A percentile compares a stretch with the other conserved stretches of the same genome.
Evolutionary conservation across 2,797 vertebrate genomes (phyloP).

Genomic region (Oreortyx pictus): DNA sequence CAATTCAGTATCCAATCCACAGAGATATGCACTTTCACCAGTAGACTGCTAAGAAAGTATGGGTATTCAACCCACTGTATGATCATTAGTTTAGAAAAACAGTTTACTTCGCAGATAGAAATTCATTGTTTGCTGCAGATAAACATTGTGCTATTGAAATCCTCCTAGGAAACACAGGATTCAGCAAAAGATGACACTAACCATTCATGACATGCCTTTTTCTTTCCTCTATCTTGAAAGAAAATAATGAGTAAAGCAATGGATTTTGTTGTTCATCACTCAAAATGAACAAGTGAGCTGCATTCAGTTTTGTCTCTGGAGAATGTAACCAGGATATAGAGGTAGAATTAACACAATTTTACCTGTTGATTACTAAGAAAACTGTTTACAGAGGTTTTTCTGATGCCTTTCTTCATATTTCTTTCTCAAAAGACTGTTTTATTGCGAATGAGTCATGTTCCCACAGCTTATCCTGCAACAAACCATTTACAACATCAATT

Average conservation of each 20-base stretch:
- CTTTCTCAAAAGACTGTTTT: not conserved
- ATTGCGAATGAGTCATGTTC: not conserved
- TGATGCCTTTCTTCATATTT: not conserved
- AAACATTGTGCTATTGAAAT: not conserved
- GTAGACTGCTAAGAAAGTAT: fast-evolving
- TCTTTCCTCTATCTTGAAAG: not conserved
- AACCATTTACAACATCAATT: not conserved
- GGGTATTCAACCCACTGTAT: fast-evolving
- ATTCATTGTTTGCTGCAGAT: not conserved
- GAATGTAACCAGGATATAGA: not conserved
- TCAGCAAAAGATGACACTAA: not conserved
- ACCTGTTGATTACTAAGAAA: not conserved
- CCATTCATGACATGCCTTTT: not conserved
- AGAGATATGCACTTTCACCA: not conserved
- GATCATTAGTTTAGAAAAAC: not conserved
- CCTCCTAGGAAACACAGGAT: not conserved
- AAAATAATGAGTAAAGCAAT: not conserved
- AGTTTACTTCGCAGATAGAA: not conserved
- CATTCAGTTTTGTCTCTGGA: not conserved
- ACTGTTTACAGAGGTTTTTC: not conserved
- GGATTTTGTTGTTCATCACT: not conserved
- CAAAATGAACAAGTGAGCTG: not conserved
- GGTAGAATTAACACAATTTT: not conserved
- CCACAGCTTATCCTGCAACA: not conserved
- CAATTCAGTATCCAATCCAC: not conserved